phyloP scores from a whole-genome alignment of 1,140 invertebrate genomes.

The Whitmania pigra region DNA sequence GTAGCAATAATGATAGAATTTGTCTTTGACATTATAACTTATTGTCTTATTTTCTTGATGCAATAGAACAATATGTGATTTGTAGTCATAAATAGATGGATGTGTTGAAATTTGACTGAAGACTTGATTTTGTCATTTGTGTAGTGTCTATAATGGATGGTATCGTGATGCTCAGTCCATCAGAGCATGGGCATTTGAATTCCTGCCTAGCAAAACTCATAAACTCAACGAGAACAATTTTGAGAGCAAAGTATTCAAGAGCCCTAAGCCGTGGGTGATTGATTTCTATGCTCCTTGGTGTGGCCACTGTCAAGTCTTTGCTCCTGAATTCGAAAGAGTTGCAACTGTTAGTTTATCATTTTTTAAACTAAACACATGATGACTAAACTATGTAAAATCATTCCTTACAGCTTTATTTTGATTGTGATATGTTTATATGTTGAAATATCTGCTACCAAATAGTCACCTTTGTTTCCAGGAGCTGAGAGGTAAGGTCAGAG shows the following conservation, averaged over 20 bases:
- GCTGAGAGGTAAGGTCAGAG: constrained; percentile 45
- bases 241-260: constrained; percentile 35
- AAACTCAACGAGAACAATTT: constrained; percentile 14
- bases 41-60: no score
- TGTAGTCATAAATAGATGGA: no score
- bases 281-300: constrained; percentile 67
- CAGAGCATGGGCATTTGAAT: constrained; percentile 50
- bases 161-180: constrained; percentile 50
- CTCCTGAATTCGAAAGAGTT: constrained; percentile 55
- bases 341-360: constrained; percentile 47
- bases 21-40: no score
- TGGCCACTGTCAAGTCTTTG: constrained; percentile 56
- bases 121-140: constrained; percentile 26
- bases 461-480: constrained; percentile 37
- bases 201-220: constrained; percentile 47
- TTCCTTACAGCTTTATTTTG: background rate
- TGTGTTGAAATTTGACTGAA: no score
- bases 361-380: constrained; percentile 13
- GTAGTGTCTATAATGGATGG: constrained; percentile 51
- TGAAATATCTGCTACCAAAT: background rate
- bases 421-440: background rate
- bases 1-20: no score
- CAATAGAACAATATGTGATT: no score
- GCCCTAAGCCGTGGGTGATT: constrained; percentile 50
- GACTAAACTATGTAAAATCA: background rate